Conservation (phyloP, 2,888 invertebrate species). For the Pachycephus smyrnensis region DNA sequence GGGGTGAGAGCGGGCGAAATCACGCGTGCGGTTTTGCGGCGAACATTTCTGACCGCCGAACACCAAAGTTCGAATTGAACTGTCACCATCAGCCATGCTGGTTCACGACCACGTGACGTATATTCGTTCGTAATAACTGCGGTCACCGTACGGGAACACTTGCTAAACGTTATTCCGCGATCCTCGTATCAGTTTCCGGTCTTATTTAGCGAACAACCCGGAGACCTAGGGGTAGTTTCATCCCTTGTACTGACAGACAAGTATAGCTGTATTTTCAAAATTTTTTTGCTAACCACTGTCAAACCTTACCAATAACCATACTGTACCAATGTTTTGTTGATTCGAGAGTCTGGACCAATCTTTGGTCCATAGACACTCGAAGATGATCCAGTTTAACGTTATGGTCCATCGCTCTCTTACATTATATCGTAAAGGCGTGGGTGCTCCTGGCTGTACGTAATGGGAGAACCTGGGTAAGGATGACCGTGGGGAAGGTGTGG, state of each 20-base stretch:
- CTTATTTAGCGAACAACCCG: not conserved
- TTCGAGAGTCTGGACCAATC: not conserved
- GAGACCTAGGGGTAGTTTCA: not conserved
- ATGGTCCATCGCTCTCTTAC: not conserved
- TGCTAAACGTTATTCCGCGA: conserved; percentile 49
- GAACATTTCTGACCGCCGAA: conserved; percentile 64
- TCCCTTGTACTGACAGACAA: not conserved
- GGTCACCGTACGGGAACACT: conserved; percentile 52
- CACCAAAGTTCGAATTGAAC: conserved; percentile 66
- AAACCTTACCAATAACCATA: too few relatives aligned
- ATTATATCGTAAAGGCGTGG: not conserved
- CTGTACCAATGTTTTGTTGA: not conserved
- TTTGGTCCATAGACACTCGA: not conserved
- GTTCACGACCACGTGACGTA: conserved; percentile 51
- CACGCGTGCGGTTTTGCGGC: conserved; percentile 64
- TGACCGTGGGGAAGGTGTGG: not conserved
- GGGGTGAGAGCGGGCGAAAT: conserved; percentile 57
- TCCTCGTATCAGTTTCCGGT: not conserved
- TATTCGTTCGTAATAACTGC: conserved; percentile 62
- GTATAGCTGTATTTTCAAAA: not conserved
- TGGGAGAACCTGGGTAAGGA: not conserved
- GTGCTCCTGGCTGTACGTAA: not conserved
- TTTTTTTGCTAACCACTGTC: not conserved
- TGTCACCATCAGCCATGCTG: conserved; percentile 62
- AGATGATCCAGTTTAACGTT: not conserved